Evolutionary conservation across 2,888 invertebrate species (phyloP), one percentile per base, ranked within the genome.

Genomic region (Limulus polyphemus): DNA sequence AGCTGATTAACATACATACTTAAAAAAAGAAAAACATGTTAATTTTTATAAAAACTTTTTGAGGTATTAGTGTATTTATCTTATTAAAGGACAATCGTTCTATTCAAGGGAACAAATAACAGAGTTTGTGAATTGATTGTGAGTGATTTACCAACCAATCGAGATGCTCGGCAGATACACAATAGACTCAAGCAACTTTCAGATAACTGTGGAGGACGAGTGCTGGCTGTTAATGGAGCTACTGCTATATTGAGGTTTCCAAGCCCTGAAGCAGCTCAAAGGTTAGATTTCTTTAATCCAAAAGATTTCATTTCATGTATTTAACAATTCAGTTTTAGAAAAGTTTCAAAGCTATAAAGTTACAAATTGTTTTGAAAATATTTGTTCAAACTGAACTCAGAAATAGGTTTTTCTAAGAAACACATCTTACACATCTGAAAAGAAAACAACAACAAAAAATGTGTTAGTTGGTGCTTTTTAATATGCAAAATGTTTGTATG

Each of bases 191-290:
- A 83, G 63, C 81, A 83, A 70, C 75, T 90, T 61, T 85, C 86
- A 0, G 84, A 85, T 71, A 90, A 90, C 75, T 88, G 87, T 73
- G 90, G 90, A 0, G 90, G 90, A 4, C 82, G 84, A 71, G 86
- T 90, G 16, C 73, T 85, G 3, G 79, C 80, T 61, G 78, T 89
- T 12, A 80, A 81, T 32, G 81, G 82, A 11, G 81, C 82, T 56
- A 81, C 79, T 61, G 88, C 89, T 5, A 78, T 83, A 65, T 74
- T 90, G 58, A 80, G 83, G 69, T 90, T 90, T 75, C 80, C 83
- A 50, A 84, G 83, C 52, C 79, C 82, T 56, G 85, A 86, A 72
- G 83, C 83, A 71, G 86, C 88, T 57, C 78, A 81, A 58, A 84
- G 87, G 88, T 87, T 75, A 70, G 71, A 32, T 32, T 32, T 32